phyloP scores from a whole-genome alignment of 2,888 invertebrate species.

The Drosophila acutilabella region DNA sequence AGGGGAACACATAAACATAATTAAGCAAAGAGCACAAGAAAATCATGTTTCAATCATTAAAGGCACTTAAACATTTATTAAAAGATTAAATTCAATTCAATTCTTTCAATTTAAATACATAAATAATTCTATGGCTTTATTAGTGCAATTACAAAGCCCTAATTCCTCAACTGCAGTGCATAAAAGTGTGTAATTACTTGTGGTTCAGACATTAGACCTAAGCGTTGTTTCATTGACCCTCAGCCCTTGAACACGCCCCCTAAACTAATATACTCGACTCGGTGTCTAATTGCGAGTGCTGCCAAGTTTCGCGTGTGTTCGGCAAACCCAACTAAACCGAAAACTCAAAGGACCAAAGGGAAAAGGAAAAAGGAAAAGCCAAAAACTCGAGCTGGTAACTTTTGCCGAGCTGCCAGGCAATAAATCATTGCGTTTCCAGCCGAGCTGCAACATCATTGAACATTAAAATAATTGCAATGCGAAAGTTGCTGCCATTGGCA shows the following conservation, averaged over 20 bases:
- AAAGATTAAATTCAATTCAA: neutral
- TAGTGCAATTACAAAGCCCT: too few relatives aligned
- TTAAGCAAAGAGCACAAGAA: neutral
- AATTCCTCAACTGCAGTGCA: constrained; percentile 19
- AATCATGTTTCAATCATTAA: neutral
- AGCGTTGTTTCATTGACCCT: constrained; percentile 66
- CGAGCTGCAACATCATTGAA: constrained; percentile 75
- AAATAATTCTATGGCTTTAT: too few relatives aligned
- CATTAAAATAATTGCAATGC: constrained; percentile 76
- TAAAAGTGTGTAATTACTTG: constrained; percentile 60
- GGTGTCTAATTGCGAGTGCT: constrained; percentile 66
- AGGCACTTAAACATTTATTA: neutral
- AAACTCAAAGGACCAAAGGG: neutral
- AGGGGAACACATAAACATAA: constrained; percentile 5
- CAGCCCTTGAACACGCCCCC: constrained; percentile 5
- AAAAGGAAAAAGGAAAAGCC: neutral
- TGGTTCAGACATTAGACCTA: constrained; percentile 61
- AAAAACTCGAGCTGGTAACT: constrained; percentile 38
- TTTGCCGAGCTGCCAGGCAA: constrained; percentile 38
- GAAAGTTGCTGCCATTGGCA: constrained; percentile 48
- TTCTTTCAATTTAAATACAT: neutral
- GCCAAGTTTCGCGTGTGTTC: constrained; percentile 53
- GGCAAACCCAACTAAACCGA: constrained; percentile 5
- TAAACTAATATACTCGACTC: neutral
- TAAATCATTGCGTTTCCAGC: constrained; percentile 71